Evolutionary conservation across 2,888 invertebrate genomes (phyloP).

Genomic region (Synanthedon tipuliformis): DNA sequence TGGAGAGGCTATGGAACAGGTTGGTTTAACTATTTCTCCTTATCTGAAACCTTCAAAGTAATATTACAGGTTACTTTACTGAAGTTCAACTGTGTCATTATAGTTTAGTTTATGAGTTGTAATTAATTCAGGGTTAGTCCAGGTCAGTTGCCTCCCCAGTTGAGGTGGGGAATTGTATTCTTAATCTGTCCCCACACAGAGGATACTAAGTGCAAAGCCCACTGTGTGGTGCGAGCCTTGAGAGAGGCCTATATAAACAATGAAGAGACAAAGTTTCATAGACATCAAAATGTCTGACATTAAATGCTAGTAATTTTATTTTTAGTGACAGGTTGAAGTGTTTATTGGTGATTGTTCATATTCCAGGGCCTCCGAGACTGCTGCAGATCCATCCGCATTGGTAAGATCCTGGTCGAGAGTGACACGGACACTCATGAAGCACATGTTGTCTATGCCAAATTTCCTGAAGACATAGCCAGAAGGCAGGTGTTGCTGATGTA

Average conservation of each 20-base stretch:
- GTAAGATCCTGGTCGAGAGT: constrained; percentile 97
- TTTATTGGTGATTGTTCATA: background rate
- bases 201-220: too few relatives aligned
- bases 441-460: constrained; percentile 95
- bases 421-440: constrained; percentile 97
- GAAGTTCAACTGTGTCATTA: too few relatives aligned
- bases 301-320: too few relatives aligned
- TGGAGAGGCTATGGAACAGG: constrained; percentile 96
- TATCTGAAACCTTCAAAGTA: too few relatives aligned
- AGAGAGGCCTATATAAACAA: background rate
- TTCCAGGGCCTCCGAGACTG: constrained; percentile 89
- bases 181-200: too few relatives aligned
- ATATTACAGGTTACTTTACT: too few relatives aligned
- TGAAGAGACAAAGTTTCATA: background rate
- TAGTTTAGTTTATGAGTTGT: too few relatives aligned
- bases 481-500: constrained; percentile 96
- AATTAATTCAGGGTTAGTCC: too few relatives aligned
- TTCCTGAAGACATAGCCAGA: constrained; percentile 93
- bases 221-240: background rate
- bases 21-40: constrained; percentile 13
- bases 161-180: too few relatives aligned
- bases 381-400: constrained; percentile 97
- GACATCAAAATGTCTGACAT: background rate
- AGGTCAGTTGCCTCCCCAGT: too few relatives aligned
- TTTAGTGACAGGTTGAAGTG: constrained; percentile 1